A percentile compares a stretch with the other conserved stretches of the same genome.
Evolutionary conservation across 37 sponge, comb jelly and placozoan species (phyloP).

Genomic region (Beroe forskalii): DNA sequence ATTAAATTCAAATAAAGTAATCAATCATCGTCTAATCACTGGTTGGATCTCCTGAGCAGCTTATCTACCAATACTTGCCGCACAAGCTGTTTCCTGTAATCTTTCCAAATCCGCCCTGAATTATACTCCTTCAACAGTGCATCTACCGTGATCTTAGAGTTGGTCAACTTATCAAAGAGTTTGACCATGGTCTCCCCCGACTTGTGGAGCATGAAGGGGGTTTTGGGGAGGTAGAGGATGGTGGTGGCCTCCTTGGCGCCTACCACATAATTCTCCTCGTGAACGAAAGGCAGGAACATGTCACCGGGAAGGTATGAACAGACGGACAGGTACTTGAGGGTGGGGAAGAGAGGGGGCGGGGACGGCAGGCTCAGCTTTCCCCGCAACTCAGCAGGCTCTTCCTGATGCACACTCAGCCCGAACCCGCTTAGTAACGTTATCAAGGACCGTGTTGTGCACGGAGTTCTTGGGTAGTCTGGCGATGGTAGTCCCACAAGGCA

Average conservation of each 20-base stretch:
- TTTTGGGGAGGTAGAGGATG: slow-evolving; percentile 53
- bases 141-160: slow-evolving; percentile 12
- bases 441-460: background rate
- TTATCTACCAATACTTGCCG: slow-evolving; percentile 31
- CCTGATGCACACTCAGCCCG: background rate
- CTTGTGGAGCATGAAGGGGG: slow-evolving; percentile 53
- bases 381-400: background rate
- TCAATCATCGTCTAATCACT: too few relatives aligned
- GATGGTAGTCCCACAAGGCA: slow-evolving; percentile 30
- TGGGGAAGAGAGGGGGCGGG: slow-evolving; percentile 37
- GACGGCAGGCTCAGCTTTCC: slow-evolving; percentile 24
- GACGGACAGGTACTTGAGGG: slow-evolving; percentile 45
- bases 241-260: slow-evolving; percentile 59
- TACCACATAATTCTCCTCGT: slow-evolving; percentile 29
- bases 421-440: background rate
- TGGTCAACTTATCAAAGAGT: slow-evolving; percentile 23
- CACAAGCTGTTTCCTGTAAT: slow-evolving; percentile 51
- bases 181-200: slow-evolving; percentile 34
- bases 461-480: background rate
- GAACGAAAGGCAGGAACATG: slow-evolving; percentile 38
- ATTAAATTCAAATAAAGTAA: too few relatives aligned
- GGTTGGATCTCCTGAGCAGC: slow-evolving; percentile 17
- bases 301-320: background rate
- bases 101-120: slow-evolving; percentile 23
- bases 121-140: slow-evolving; percentile 36